A percentile compares a stretch with the other conserved stretches of the same genome.
These are phyloP conservation scores for Apostichopus californicus DNA, from an alignment of 35 echinoderm and acorn worm genomes.

Conservation along the genomic window DNA sequence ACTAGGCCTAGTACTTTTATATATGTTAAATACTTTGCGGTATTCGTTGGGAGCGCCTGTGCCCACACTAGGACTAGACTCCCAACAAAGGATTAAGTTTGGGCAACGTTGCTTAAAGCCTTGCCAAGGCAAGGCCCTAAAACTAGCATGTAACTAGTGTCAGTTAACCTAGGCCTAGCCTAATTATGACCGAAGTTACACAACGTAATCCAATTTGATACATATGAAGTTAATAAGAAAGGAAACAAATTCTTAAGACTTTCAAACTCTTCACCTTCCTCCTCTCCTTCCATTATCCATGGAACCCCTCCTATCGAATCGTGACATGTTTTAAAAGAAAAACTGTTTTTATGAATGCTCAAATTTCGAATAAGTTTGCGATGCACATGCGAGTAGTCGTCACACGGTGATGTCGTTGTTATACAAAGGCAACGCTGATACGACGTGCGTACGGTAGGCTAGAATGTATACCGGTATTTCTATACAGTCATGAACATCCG, in stretches of 20 bases:
- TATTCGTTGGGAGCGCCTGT: background rate
- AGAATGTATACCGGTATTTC: background rate
- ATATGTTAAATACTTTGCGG: background rate
- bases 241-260: background rate
- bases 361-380: background rate
- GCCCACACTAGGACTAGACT: background rate
- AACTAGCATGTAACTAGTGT: no score
- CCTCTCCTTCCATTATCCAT: slow-evolving; percentile 59
- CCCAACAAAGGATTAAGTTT: background rate
- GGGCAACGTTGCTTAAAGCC: no score
- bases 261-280: slow-evolving; percentile 13
- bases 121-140: no score
- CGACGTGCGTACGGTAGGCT: background rate
- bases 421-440: background rate
- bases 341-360: background rate
- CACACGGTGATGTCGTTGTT: background rate
- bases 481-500: background rate
- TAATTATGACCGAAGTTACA: no score
- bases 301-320: slow-evolving; percentile 46
- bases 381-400: background rate
- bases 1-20: background rate
- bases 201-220: no score
- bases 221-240: no score
- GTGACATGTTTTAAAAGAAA: slow-evolving; percentile 45
- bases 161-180: no score